These are phyloP conservation scores for Drosophila pseudoobscura DNA, from an alignment of 1,140 invertebrate genomes.

Conservation along the genomic window DNA sequence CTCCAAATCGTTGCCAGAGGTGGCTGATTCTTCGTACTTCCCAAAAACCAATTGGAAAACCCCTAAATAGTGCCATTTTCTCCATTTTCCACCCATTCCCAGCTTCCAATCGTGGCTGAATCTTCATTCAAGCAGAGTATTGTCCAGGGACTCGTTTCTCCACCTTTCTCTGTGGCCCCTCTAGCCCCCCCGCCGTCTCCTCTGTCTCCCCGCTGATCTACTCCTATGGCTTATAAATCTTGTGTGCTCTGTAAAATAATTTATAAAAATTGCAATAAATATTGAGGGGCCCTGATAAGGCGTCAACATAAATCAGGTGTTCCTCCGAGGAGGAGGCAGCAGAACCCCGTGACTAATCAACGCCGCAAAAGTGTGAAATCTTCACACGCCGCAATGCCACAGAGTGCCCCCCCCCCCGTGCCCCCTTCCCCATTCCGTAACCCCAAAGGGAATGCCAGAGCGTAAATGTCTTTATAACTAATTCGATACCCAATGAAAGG, in stretches of 20 bases:
- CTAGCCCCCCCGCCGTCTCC: neutral
- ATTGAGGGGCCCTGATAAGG: constrained; percentile 77
- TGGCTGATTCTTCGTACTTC: too few relatives aligned
- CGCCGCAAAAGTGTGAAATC: constrained; percentile 64
- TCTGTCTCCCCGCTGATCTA: constrained; percentile 28
- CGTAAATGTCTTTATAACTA: constrained; percentile 58
- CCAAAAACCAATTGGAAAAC: too few relatives aligned
- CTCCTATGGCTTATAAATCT: constrained; percentile 54
- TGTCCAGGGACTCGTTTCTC: too few relatives aligned
- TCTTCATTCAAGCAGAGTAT: too few relatives aligned
- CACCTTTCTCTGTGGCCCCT: too few relatives aligned
- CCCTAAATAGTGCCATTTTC: too few relatives aligned
- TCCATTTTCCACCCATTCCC: too few relatives aligned
- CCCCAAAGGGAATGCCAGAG: neutral
- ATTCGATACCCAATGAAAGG: constrained; percentile 34
- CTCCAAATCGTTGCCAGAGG: too few relatives aligned
- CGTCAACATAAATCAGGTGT: constrained; percentile 76
- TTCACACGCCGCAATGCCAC: constrained; percentile 32
- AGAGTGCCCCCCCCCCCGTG: neutral
- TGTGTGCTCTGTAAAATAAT: constrained; percentile 40
- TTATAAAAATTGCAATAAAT: constrained; percentile 79
- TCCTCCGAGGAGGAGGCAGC: constrained; percentile 20
- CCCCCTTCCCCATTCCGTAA: neutral
- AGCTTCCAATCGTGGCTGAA: too few relatives aligned
- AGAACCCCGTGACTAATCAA: constrained; percentile 68